Conservation (phyloP, 2,888 invertebrate genomes). For the Hemithea aestivaria region DNA sequence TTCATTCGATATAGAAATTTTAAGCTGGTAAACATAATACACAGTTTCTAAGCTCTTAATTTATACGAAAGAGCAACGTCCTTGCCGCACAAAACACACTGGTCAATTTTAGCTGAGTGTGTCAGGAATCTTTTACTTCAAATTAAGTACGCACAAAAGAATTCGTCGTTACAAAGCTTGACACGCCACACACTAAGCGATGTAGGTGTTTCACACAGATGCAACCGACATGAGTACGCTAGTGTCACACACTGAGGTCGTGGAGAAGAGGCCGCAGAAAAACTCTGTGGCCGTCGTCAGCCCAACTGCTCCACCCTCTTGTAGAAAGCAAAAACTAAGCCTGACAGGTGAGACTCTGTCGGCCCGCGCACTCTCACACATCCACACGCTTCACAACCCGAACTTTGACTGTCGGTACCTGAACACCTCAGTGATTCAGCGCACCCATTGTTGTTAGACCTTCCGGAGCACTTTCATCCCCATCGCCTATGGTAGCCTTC, state of each 20-base stretch:
- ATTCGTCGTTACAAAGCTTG: conserved; percentile 1
- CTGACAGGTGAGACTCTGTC: conserved; percentile 78
- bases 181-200: conserved; percentile 53
- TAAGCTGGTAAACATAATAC: no score
- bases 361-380: conserved; percentile 38
- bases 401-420: conserved; percentile 27
- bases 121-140: no score
- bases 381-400: conserved; percentile 27
- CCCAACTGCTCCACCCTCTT: conserved; percentile 80
- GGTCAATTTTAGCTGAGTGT: no score
- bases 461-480: conserved; percentile 26
- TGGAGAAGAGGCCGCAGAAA: conserved; percentile 48
- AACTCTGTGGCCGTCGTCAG: conserved; percentile 83
- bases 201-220: conserved; percentile 71
- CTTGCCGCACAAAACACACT: no score
- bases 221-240: conserved; percentile 57
- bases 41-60: no score
- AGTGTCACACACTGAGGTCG: conserved; percentile 53
- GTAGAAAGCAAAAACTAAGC: conserved; percentile 84
- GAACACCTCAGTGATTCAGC: conserved; percentile 18
- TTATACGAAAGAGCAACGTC: no score
- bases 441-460: conserved; percentile 29
- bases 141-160: no score
- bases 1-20: no score
- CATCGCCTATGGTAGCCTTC: conserved; percentile 22